phyloP scores from a whole-genome alignment of 2,888 invertebrate genomes.

The Allophyes oxyacanthae region DNA sequence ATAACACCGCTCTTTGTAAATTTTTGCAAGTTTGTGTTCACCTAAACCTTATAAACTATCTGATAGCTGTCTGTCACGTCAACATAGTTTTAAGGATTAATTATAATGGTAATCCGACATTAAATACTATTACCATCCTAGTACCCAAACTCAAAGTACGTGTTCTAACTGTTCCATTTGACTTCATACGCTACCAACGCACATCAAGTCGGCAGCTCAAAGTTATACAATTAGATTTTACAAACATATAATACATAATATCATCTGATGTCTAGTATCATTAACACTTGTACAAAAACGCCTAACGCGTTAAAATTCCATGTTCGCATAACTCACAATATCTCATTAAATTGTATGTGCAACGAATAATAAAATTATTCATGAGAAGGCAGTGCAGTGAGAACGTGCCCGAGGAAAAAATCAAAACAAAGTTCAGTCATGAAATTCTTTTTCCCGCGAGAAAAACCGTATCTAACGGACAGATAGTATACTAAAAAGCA shows the following conservation, averaged over 20 bases:
- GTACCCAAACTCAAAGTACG: not conserved
- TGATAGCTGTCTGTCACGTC: no score
- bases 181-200: constrained; percentile 1
- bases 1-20: constrained; percentile 23
- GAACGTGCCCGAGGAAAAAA: constrained; percentile 37
- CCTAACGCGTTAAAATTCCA: constrained; percentile 34
- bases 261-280: constrained; percentile 27
- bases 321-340: constrained; percentile 35
- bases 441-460: constrained; percentile 27
- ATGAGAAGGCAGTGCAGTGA: constrained; percentile 22
- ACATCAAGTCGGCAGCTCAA: constrained; percentile 3
- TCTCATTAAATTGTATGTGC: constrained; percentile 42
- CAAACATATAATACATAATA: constrained; percentile 11
- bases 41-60: not conserved
- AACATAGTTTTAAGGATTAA: no score
- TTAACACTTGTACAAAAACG: constrained; percentile 25
- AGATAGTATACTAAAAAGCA: constrained; percentile 22
- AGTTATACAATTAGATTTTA: constrained; percentile 9
- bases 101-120: no score
- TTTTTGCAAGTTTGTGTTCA: constrained; percentile 12
- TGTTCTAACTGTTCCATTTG: constrained; percentile 1
- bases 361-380: constrained; percentile 48
- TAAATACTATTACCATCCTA: no score
- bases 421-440: constrained; percentile 45
- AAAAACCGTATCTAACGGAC: constrained; percentile 12